These are phyloP conservation scores for Heliconius congener DNA, from an alignment of 1,140 invertebrate species.

Conservation along the genomic window DNA sequence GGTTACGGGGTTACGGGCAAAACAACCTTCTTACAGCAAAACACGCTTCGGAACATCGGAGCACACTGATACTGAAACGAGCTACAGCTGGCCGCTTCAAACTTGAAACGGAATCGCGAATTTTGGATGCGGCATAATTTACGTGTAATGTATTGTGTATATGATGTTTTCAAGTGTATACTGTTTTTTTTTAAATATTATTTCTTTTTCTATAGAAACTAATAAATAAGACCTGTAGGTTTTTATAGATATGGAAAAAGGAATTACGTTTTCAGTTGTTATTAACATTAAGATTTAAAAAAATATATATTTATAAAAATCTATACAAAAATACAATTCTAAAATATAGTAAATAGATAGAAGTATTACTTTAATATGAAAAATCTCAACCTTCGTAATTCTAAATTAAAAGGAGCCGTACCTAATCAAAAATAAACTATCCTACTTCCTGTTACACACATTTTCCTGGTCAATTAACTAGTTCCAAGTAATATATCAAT, in stretches of 20 bases:
- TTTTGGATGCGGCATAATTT: slow-evolving; percentile 44
- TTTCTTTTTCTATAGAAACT: too few species aligned
- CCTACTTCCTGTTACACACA: not conserved
- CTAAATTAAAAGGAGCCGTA: too few species aligned
- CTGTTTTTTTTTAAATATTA: too few species aligned
- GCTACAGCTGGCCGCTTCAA: slow-evolving; percentile 41
- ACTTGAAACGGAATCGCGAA: slow-evolving; percentile 13
- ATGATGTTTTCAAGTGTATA: too few species aligned
- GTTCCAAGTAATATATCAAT: not conserved
- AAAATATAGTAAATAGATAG: too few species aligned
- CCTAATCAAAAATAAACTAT: not conserved
- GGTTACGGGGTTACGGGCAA: not conserved
- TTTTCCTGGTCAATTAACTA: not conserved
- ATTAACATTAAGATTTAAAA: too few species aligned
- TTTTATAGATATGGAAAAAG: too few species aligned
- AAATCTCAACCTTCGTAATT: not conserved
- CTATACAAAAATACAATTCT: too few species aligned
- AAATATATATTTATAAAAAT: too few species aligned
- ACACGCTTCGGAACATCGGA: slow-evolving; percentile 69
- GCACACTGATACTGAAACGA: slow-evolving; percentile 49
- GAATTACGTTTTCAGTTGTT: too few species aligned
- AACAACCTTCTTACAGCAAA: slow-evolving; percentile 74
- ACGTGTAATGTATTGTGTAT: not conserved
- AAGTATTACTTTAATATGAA: too few species aligned
- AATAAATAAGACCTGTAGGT: too few species aligned